These are phyloP conservation scores for Pyrocephalus nanus DNA, from an alignment of 2,797 vertebrate species.

Conservation along the genomic window DNA sequence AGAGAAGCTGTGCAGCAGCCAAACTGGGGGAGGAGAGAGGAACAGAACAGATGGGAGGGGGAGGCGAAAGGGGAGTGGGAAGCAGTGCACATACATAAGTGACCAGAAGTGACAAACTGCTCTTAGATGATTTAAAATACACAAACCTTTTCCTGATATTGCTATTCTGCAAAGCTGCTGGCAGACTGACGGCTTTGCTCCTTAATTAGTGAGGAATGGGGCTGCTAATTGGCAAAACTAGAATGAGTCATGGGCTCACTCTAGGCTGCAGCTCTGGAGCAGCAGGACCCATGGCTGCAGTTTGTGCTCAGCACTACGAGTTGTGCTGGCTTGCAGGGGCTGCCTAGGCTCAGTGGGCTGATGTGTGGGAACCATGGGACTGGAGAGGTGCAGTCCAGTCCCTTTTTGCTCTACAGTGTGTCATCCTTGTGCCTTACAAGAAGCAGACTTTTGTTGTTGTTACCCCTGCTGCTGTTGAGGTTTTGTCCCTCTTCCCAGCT, in stretches of 20 bases:
- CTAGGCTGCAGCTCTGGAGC: neutral
- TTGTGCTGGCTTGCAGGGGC: neutral
- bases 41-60: conserved; percentile 51
- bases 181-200: neutral
- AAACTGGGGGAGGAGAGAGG: conserved; percentile 22
- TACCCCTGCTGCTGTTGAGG: neutral
- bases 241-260: conserved; percentile 15
- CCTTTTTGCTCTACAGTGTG: neutral
- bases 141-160: conserved; percentile 9
- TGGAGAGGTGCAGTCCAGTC: neutral
- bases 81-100: conserved; percentile 3
- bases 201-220: conserved; percentile 32
- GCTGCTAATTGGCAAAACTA: conserved; percentile 24
- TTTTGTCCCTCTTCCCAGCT: neutral
- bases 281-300: neutral
- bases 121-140: conserved; percentile 4
- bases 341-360: neutral
- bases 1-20: neutral
- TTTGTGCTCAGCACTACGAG: neutral
- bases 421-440: neutral
- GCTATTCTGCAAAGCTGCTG: conserved; percentile 22
- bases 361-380: neutral
- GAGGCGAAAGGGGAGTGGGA: conserved; percentile 5
- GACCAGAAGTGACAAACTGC: conserved; percentile 46
- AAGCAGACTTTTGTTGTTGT: neutral